Percentiles rank a stretch among this genome's conserved stretches.
Conservation (phyloP, 2,113 vertebrate genomes). For the Apteryx mantelli region DNA sequence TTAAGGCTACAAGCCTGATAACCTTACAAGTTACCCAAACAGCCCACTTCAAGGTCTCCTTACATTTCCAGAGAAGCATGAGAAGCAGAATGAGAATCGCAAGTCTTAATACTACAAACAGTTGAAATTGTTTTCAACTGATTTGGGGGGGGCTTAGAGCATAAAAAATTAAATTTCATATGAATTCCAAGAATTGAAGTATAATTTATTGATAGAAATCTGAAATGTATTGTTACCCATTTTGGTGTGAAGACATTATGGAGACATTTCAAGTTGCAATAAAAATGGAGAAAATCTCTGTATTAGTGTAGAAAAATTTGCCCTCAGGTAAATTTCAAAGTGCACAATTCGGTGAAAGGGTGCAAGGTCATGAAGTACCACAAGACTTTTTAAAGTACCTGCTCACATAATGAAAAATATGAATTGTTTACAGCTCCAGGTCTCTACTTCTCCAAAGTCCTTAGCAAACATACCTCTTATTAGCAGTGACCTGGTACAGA, state of each 20-base stretch:
- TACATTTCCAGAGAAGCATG: background rate
- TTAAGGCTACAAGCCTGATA: constrained; percentile 2
- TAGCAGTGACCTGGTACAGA: no score
- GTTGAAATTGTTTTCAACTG: background rate
- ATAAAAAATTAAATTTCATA: no score
- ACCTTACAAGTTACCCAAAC: constrained; percentile 14
- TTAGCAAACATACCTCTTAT: no score
- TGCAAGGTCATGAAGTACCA: background rate
- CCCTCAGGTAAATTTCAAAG: background rate
- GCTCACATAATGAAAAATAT: background rate
- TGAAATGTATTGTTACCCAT: no score
- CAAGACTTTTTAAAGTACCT: background rate
- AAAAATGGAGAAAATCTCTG: no score
- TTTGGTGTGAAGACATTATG: no score
- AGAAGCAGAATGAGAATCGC: background rate
- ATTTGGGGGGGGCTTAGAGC: no score
- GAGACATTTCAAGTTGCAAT: no score
- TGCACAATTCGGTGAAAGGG: background rate
- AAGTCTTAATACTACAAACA: background rate
- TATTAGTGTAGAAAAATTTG: no score
- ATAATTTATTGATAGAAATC: no score
- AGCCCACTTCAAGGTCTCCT: background rate
- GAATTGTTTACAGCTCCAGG: background rate
- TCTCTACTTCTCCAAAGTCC: no score
- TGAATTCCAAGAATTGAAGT: no score